Conservation (phyloP, 2,113 vertebrate genomes). For the Cyphomyrus plagiostoma region DNA sequence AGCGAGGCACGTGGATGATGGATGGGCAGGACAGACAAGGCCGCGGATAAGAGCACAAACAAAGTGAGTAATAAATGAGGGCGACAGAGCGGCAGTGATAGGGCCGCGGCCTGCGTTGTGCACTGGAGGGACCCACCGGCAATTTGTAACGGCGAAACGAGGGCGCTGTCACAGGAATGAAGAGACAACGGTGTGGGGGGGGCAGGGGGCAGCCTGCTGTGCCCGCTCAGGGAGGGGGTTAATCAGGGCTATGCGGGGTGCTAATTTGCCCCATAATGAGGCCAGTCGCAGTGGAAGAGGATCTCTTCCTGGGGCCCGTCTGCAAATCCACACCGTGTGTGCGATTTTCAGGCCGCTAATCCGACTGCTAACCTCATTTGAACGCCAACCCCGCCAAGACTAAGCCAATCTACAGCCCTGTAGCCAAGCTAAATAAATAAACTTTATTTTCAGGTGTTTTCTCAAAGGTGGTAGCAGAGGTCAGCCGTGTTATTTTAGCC, state of each 20-base stretch:
- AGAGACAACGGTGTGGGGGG: constrained; percentile 52
- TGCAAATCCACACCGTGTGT: not conserved
- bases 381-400: not conserved
- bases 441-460: not conserved
- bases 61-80: constrained; percentile 90
- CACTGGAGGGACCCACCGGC: constrained; percentile 72
- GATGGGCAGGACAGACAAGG: constrained; percentile 87
- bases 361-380: not conserved
- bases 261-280: constrained; percentile 65
- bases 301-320: not conserved
- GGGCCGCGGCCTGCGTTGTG: constrained; percentile 79
- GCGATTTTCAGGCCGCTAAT: not conserved
- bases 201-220: constrained; percentile 24
- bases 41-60: constrained; percentile 91
- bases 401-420: not conserved
- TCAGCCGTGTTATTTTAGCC: not conserved
- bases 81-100: constrained; percentile 72
- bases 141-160: constrained; percentile 91
- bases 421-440: not conserved
- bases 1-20: constrained; percentile 64
- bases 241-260: constrained; percentile 58
- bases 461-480: not conserved
- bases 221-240: constrained; percentile 52
- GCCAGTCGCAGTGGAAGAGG: constrained; percentile 17
- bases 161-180: constrained; percentile 66